Conservation (phyloP, 1,140 invertebrate species). For the Heliconius eleuchia region DNA sequence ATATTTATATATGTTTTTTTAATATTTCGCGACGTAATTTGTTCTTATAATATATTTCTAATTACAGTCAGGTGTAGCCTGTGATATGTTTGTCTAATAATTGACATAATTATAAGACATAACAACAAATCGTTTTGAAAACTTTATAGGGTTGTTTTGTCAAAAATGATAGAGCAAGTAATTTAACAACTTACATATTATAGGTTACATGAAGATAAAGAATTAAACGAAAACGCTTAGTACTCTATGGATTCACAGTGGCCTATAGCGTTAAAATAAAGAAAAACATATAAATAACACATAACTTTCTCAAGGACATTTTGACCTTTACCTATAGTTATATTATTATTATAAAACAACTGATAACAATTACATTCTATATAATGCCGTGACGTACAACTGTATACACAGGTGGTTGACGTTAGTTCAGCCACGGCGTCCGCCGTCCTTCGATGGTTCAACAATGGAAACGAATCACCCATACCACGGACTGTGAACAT, state of each 20-base stretch:
- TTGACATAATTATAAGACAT: no score
- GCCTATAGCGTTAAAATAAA: no score
- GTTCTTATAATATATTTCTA: background rate
- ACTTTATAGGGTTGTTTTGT: no score
- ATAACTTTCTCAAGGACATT: no score
- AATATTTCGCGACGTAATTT: background rate
- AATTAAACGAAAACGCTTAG: no score
- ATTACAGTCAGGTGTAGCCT: background rate
- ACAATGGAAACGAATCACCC: slow-evolving; percentile 28
- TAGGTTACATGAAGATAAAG: no score
- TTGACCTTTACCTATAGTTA: background rate
- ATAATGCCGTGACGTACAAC: background rate
- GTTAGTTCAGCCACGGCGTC: background rate
- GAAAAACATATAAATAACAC: no score
- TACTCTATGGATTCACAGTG: no score
- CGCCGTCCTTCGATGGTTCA: background rate
- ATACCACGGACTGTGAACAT: slow-evolving; percentile 27
- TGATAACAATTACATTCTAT: background rate
- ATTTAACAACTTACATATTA: no score
- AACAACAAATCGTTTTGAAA: no score
- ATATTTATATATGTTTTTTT: background rate
- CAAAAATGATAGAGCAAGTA: no score
- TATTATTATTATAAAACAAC: background rate
- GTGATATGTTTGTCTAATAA: no score
- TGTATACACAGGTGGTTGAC: background rate